A percentile compares a stretch with the other conserved stretches of the same genome.
These are phyloP conservation scores for Parotocinclus haroldoi DNA, from an alignment of 2,797 vertebrate genomes.

Conservation along the genomic window DNA sequence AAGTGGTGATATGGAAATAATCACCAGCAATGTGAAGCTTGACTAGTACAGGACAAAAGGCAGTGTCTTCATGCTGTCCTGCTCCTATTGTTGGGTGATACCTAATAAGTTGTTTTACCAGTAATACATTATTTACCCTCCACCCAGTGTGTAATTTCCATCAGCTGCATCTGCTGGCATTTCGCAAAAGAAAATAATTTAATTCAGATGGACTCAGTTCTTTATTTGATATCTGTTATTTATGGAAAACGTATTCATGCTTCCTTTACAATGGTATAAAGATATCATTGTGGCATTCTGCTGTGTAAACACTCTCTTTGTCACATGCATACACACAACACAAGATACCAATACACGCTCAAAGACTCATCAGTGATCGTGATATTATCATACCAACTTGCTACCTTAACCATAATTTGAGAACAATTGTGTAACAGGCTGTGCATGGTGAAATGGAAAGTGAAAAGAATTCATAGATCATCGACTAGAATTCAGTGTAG, in stretches of 20 bases:
- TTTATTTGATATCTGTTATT: too few relatives aligned
- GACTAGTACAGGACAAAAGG: slow-evolving; percentile 38
- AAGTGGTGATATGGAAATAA: slow-evolving; percentile 59
- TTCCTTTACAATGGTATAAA: not conserved
- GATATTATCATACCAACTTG: not conserved
- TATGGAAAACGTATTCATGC: too few relatives aligned
- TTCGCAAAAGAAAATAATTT: too few relatives aligned
- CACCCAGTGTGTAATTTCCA: slow-evolving; percentile 13
- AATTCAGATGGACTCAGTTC: not conserved
- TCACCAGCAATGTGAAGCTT: slow-evolving; percentile 64
- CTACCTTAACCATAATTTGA: slow-evolving; percentile 42
- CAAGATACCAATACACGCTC: slow-evolving; percentile 21
- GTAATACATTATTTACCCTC: slow-evolving; percentile 56
- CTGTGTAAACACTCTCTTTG: slow-evolving; percentile 18
- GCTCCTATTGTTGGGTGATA: slow-evolving; percentile 51
- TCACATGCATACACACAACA: slow-evolving; percentile 15
- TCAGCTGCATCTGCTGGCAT: not conserved
- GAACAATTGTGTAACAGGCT: slow-evolving; percentile 43
- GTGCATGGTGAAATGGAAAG: slow-evolving; percentile 27
- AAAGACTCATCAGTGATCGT: slow-evolving; percentile 28
- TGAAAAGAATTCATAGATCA: slow-evolving; percentile 53
- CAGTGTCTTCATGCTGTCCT: slow-evolving; percentile 47
- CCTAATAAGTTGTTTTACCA: slow-evolving; percentile 48
- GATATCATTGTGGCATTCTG: slow-evolving; percentile 1
- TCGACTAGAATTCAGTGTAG: slow-evolving; percentile 4